Evolutionary conservation across 1,140 invertebrate genomes (phyloP).

Genomic region (Drosophila burlai): DNA sequence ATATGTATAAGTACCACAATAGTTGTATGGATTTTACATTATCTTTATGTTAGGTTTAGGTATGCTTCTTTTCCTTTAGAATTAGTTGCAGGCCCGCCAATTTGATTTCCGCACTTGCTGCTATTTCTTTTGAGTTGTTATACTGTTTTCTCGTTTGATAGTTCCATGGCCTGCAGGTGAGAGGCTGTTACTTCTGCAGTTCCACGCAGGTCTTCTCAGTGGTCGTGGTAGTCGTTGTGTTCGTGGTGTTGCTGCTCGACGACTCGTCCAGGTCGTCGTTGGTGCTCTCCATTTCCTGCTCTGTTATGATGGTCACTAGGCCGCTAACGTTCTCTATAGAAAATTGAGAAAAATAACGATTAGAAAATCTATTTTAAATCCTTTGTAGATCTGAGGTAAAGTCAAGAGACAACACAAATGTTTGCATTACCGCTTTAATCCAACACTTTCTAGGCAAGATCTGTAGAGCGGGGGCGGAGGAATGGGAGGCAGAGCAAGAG

Average conservation of each 20-base stretch:
- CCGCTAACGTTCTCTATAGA: conserved; percentile 88
- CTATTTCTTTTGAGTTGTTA: conserved; percentile 20
- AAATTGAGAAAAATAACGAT: background rate
- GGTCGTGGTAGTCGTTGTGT: conserved; percentile 70
- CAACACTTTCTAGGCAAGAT: conserved; percentile 68
- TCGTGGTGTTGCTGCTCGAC: conserved; percentile 57
- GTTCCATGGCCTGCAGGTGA: conserved; percentile 16
- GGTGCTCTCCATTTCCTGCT: conserved; percentile 87
- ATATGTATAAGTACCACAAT: conserved; percentile 66
- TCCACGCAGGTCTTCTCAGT: conserved; percentile 74
- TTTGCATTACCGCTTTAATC: conserved; percentile 66
- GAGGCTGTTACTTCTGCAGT: conserved; percentile 54
- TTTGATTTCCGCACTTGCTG: conserved; percentile 37
- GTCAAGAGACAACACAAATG: conserved; percentile 41
- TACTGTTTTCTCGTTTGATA: conserved; percentile 30
- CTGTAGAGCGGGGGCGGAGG: conserved; percentile 33
- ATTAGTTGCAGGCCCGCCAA: conserved; percentile 60
- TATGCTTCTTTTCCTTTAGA: conserved; percentile 48
- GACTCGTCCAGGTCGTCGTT: conserved; percentile 59
- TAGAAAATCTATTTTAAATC: background rate
- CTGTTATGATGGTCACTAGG: conserved; percentile 94
- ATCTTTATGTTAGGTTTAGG: conserved; percentile 44
- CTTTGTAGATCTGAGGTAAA: background rate
- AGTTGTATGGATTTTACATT: conserved; percentile 55
- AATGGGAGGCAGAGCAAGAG: conserved; percentile 58